Percentiles rank a stretch among this genome's conserved stretches.
Conservation (phyloP, 1,140 invertebrate genomes). For the Caenorhabditis briggsae region DNA sequence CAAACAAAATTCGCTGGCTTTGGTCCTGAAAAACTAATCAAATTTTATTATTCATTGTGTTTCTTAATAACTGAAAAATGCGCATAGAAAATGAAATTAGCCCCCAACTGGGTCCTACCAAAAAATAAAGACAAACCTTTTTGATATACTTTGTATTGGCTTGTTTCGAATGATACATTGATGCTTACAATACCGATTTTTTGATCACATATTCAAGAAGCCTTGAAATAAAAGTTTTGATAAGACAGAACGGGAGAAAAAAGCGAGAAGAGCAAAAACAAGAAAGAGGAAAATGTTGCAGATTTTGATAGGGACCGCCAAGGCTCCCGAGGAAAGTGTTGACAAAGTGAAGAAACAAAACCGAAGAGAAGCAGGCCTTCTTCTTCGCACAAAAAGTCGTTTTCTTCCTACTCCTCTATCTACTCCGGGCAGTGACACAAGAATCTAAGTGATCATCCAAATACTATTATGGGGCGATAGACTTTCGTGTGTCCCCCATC, state of each 20-base stretch:
- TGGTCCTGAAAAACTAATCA: neutral
- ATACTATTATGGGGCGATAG: constrained; percentile 55
- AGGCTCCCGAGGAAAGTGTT: constrained; percentile 39
- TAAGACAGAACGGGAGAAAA: too few relatives aligned
- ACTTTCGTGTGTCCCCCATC: constrained; percentile 10
- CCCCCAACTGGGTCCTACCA: neutral
- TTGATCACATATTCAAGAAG: constrained; percentile 53
- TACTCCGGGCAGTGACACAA: constrained; percentile 29
- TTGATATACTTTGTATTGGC: constrained; percentile 54
- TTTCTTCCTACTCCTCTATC: constrained; percentile 50
- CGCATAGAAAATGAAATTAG: neutral
- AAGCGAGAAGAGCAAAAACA: constrained; percentile 8
- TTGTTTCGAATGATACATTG: constrained; percentile 54
- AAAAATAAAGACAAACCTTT: neutral
- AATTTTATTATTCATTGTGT: neutral
- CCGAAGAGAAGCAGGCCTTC: neutral
- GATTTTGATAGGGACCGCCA: constrained; percentile 25
- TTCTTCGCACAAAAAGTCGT: constrained; percentile 47
- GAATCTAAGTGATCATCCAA: constrained; percentile 56
- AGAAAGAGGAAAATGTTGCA: constrained; percentile 28
- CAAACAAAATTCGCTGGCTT: too few relatives aligned
- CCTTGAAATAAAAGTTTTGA: constrained; percentile 7
- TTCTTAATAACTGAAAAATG: neutral
- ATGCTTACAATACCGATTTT: neutral
- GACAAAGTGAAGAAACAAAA: constrained; percentile 45